Percentiles rank a stretch among this genome's conserved stretches.
Evolutionary conservation across 2,113 vertebrate species (phyloP).

Genomic region (Coregonus clupeaformis): DNA sequence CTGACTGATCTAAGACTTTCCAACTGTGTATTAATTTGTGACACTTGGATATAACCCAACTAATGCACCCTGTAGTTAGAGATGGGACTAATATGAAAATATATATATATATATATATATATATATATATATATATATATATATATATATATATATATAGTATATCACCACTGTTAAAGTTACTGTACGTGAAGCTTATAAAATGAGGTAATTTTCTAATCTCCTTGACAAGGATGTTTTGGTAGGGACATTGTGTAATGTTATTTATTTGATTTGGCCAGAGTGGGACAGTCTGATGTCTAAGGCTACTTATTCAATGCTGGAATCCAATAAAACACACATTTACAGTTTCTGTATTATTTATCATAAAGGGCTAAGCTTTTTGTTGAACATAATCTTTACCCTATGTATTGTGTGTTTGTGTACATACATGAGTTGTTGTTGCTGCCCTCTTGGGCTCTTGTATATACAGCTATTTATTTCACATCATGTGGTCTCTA

Average conservation of each 20-base stretch:
- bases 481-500: conserved; percentile 38
- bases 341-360: conserved; percentile 21
- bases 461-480: conserved; percentile 69
- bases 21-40: no score
- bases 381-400: conserved; percentile 28
- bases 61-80: neutral
- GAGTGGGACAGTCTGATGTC: neutral
- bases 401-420: conserved; percentile 15
- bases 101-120: no score
- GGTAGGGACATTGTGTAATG: neutral
- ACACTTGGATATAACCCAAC: neutral
- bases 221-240: neutral
- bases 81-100: neutral
- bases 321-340: conserved; percentile 36
- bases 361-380: conserved; percentile 59
- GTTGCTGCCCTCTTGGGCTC: conserved; percentile 27
- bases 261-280: neutral
- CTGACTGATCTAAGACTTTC: no score
- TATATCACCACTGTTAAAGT: neutral
- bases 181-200: neutral
- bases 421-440: conserved; percentile 34
- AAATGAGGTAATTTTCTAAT: neutral
- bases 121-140: no score
- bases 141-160: no score
- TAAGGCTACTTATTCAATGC: conserved; percentile 22